Base-by-base conservation (phyloP, 2,797 vertebrate species). In the Pseudomugil tenellus region DNA sequence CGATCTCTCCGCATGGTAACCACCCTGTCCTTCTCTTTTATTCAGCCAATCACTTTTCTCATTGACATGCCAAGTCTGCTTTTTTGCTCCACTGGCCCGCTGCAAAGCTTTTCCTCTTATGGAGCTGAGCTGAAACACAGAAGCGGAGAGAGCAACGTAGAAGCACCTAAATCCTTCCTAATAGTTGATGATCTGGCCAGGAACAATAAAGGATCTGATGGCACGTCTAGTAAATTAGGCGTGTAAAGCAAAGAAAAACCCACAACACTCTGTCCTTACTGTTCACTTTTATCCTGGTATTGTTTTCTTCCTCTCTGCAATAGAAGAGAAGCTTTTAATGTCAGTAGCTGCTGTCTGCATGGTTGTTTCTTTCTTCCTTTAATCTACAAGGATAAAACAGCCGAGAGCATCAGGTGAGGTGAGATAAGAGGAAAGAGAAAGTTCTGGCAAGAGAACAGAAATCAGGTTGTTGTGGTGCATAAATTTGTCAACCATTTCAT, bases 131-230 rank as follows among this genome's bases (percentile, higher is more conserved):
- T 74, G 2, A 64, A 70, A 67, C 61, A 52, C 46, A 73, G 70
- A 79, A 76, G 77, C 72, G 71, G 80, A 77, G 68, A 73, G 78
- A 75, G 72, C 84, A 76, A 56, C 58, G 72, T 58, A 73, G 71
- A 72, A 67, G 74, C 25, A 34, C 46, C 39, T 63, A 75, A 88
- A 79, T 83, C 72, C 72, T 28, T 74, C 70, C 73, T 88, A 80
- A 84, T 82, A 75, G 88, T 79, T 71, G 67, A 58, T 84, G 80
- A 85, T 84, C 77, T 70, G 71, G 63, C 56, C 68, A 80, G 72
- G 70, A 84, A 83, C 79, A 89, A 81, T 80, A 74, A 75, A 79
- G 76, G 75, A 84, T 77, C 72, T 69, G 77, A 69, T 61, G 56
- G 58, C 48, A 57, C 81, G 72, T 86, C 76, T 77, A 71, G 37